Evolutionary conservation across 2,888 invertebrate species (phyloP).

Genomic region (Acheta domesticus): DNA sequence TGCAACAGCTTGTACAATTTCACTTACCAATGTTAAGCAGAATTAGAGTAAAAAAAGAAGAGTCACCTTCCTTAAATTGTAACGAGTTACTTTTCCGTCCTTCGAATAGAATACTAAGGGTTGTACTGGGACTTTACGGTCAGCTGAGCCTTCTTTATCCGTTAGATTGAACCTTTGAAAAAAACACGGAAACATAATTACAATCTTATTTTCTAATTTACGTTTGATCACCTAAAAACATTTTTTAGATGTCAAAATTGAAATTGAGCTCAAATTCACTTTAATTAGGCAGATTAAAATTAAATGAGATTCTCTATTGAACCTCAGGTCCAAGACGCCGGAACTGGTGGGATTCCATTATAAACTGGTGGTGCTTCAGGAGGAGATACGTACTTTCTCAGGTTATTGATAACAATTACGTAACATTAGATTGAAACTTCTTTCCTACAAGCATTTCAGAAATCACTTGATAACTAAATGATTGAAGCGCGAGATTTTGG

Average conservation of each 20-base stretch:
- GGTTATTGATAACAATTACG: no score
- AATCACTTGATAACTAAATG: no score
- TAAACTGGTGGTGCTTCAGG: no score
- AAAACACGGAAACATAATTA: neutral
- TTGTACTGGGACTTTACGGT: conserved; percentile 91
- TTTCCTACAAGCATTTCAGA: no score
- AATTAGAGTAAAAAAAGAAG: neutral
- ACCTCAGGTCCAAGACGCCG: no score
- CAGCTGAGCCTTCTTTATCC: conserved; percentile 85
- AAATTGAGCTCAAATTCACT: no score
- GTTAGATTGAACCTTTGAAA: conserved; percentile 66
- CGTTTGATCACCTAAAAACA: neutral
- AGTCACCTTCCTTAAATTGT: conserved; percentile 88
- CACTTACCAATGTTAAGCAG: neutral
- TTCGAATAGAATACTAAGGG: conserved; percentile 87
- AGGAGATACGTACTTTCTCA: no score
- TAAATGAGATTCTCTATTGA: no score
- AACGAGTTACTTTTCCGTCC: conserved; percentile 83
- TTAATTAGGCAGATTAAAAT: no score
- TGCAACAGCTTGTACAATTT: neutral
- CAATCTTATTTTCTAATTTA: neutral
- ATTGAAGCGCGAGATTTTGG: no score
- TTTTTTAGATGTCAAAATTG: neutral
- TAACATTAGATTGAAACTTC: no score
- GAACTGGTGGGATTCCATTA: no score